Conservation (phyloP, 92 coral and sea anemone genomes). For the Galaxea fascicularis region DNA sequence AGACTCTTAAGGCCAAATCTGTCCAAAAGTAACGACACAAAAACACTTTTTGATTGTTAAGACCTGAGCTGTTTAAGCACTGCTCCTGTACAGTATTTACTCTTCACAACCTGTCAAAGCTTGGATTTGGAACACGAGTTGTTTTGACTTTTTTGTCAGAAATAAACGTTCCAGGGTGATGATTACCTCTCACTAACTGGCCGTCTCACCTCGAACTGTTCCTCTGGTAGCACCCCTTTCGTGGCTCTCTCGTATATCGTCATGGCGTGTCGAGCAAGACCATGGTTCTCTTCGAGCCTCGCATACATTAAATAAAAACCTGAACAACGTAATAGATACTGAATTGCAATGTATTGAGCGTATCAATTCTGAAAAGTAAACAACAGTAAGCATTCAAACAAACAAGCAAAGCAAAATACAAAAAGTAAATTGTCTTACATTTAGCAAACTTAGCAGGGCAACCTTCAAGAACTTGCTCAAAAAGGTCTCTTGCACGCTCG, state of each 20-base stretch:
- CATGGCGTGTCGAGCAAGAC: slow-evolving; percentile 99
- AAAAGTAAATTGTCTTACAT: slow-evolving; percentile 55
- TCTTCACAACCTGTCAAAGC: too few species aligned
- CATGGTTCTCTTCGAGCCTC: slow-evolving; percentile 98
- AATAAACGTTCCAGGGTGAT: too few species aligned
- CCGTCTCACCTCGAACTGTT: slow-evolving; percentile 87
- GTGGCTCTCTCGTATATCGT: slow-evolving; percentile 96
- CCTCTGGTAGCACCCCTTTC: slow-evolving; percentile 92
- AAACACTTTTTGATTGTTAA: too few species aligned
- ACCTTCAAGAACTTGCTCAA: slow-evolving; percentile 98
- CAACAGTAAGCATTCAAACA: background rate
- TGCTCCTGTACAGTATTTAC: too few species aligned
- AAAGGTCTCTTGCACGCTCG: slow-evolving; percentile 94
- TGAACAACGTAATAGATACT: slow-evolving; percentile 28
- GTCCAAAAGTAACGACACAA: too few species aligned
- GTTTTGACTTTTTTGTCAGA: too few species aligned
- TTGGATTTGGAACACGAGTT: too few species aligned
- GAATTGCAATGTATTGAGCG: background rate
- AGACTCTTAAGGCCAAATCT: too few species aligned
- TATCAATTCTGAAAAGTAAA: background rate
- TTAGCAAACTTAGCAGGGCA: slow-evolving; percentile 97
- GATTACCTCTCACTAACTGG: background rate
- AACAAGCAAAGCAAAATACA: background rate
- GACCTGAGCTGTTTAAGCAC: too few species aligned
- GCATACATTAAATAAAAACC: slow-evolving; percentile 98